Percentiles rank a stretch among this genome's conserved stretches.
These are phyloP conservation scores for Eubasilissa regina DNA, from an alignment of 1,140 invertebrate species.

Conservation along the genomic window DNA sequence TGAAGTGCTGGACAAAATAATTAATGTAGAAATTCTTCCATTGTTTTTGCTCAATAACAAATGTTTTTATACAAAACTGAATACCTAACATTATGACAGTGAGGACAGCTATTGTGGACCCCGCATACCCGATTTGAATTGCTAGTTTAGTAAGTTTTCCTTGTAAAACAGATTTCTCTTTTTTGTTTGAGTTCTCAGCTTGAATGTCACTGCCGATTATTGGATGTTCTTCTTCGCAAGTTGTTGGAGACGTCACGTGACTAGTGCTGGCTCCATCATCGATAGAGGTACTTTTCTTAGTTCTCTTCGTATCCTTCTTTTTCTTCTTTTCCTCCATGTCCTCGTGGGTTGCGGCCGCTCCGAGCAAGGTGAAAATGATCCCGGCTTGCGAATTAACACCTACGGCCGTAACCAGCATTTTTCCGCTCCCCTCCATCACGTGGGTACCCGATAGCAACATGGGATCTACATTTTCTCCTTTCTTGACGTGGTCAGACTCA, in stretches of 20 bases:
- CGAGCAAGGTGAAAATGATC: conserved; percentile 84
- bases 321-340: conserved; percentile 63
- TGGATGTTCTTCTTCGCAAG: conserved; percentile 53
- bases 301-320: conserved; percentile 61
- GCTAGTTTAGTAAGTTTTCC: conserved; percentile 91
- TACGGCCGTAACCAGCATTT: conserved; percentile 88
- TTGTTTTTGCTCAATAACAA: conserved; percentile 75
- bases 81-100: conserved; percentile 88
- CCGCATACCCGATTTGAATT: conserved; percentile 93
- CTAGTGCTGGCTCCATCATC: conserved; percentile 53
- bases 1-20: conserved; percentile 87
- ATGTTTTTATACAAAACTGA: conserved; percentile 84
- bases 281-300: conserved; percentile 62
- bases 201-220: conserved; percentile 47
- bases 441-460: conserved; percentile 76
- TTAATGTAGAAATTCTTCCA: conserved; percentile 78
- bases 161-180: conserved; percentile 84
- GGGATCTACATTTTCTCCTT: conserved; percentile 75
- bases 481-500: conserved; percentile 83
- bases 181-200: conserved; percentile 61
- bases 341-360: conserved; percentile 63
- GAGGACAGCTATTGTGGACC: conserved; percentile 88
- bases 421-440: conserved; percentile 86
- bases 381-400: conserved; percentile 88
- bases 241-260: conserved; percentile 35